Evolutionary conservation across 2,888 invertebrate genomes (phyloP).

Genomic region (Microchrysa polita): DNA sequence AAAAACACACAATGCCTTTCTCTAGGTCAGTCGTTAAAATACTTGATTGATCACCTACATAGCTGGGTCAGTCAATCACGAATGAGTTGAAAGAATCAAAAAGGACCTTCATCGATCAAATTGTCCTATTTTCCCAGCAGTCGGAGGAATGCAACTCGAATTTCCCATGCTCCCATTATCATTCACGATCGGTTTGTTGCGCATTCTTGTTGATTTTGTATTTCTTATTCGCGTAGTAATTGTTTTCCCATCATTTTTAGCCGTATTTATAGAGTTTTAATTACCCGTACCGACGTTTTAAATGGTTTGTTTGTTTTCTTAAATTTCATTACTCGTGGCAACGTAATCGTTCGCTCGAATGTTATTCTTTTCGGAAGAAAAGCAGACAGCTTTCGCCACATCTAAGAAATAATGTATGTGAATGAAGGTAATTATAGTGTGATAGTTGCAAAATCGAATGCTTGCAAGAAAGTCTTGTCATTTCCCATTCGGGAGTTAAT

Average conservation of each 20-base stretch:
- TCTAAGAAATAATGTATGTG: not conserved
- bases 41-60: too few species aligned
- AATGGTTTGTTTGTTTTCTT: conserved; percentile 2
- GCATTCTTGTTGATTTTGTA: not conserved
- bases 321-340: not conserved
- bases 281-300: not conserved
- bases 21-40: too few species aligned
- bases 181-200: not conserved
- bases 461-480: not conserved
- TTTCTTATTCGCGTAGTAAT: not conserved
- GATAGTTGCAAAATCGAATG: not conserved
- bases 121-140: too few species aligned
- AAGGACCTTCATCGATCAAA: too few species aligned
- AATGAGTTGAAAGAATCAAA: too few species aligned
- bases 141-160: not conserved
- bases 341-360: not conserved
- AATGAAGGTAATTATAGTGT: not conserved
- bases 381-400: too few species aligned
- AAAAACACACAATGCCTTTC: too few species aligned
- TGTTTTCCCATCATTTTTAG: not conserved
- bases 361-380: not conserved
- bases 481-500: not conserved
- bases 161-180: not conserved
- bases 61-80: too few species aligned
- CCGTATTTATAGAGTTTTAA: conserved; percentile 16